Base-by-base conservation (phyloP, 2,797 vertebrate genomes). In the Sciurus vulgaris region DNA sequence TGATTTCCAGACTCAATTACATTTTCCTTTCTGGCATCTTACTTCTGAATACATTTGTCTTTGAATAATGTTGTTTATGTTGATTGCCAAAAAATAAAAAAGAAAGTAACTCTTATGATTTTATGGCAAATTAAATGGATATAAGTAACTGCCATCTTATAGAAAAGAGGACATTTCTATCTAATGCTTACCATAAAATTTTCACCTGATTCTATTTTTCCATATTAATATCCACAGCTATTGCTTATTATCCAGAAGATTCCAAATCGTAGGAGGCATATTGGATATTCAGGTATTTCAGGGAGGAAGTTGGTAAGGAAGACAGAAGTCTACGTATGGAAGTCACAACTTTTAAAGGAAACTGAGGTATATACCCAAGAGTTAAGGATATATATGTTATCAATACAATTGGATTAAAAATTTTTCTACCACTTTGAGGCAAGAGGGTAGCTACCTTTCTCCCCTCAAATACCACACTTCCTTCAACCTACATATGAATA, bases 1-100 rank as follows among this genome's bases (percentile, higher is more conserved):
- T 97, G 54, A 83, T 98, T 98, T 97, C 94, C 91, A 97, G 96
- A 97, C 96, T 97, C 98, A 97, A 97, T 98, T 98, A 98, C 86
- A 98, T 98, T 97, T 98, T 97, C 95, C 95, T 97, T 97, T 77
- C 96, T 96, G 97, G 87, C 97, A 91, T 97, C 86, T 89, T 92
- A 97, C 97, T 97, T 97, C 97, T 82, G 87, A 93, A 86, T 70
- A 96, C 83, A 96, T 97, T 98, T 95, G 91, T 89, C 82, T 95
- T 97, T 98, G 96, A 98, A 96, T 97, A 98, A 98, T 96, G 96
- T 91, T 98, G 96, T 97, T 97, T 94, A 93, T 97, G 93, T 98
- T 97, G 98, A 97, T 95, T 96, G 89, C 38, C 90, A 69, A 61
- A 56, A 15, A 0, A 83, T 49, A 87, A 96, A 96, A 56, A 94